Percentiles rank a stretch among this genome's conserved stretches.
Conservation (phyloP, 64 coral and sea anemone species). For the Catalaphyllia jardinei region DNA sequence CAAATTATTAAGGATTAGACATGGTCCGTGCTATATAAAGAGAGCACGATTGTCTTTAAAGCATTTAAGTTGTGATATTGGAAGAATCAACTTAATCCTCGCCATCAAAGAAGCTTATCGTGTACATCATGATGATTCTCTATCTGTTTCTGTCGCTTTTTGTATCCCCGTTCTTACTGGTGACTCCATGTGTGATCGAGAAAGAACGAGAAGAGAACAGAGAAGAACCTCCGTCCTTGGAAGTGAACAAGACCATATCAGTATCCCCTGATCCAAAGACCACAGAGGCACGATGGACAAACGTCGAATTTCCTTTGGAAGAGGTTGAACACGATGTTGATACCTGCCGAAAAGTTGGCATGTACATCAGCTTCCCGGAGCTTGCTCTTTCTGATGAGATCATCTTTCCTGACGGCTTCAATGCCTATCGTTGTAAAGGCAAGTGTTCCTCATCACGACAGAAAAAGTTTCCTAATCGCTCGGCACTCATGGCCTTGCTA, state of each 20-base stretch:
- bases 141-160: not conserved
- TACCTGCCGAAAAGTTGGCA: constrained; percentile 2
- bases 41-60: no score
- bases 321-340: not conserved
- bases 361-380: not conserved
- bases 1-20: no score
- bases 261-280: no score
- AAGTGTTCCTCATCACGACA: not conserved
- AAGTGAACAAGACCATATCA: not conserved
- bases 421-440: not conserved
- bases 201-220: not conserved
- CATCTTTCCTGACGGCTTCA: not conserved
- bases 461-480: not conserved
- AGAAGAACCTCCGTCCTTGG: not conserved
- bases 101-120: no score
- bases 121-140: not conserved
- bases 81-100: not conserved
- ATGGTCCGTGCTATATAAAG: no score
- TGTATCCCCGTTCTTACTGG: not conserved
- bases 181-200: not conserved
- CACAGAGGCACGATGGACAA: no score
- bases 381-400: not conserved
- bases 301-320: no score
- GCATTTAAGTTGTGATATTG: not conserved
- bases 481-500: not conserved